Evolutionary conservation across 1,140 invertebrate genomes (phyloP), one percentile per base, ranked within the genome.

Genomic region (Psilanteris sp.): DNA sequence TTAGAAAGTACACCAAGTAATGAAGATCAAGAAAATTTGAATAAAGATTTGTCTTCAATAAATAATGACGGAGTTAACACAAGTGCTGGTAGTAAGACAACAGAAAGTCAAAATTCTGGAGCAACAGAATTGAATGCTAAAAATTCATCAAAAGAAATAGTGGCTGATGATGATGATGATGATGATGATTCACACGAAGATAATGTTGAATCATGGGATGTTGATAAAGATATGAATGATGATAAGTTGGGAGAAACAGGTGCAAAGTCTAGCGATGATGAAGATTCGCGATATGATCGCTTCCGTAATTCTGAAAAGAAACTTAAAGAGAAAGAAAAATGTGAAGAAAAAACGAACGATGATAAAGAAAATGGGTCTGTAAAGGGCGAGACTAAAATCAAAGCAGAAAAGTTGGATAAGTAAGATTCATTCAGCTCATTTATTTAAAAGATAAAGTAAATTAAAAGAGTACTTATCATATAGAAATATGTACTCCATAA

Each of bases 181-280:
- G 91, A 89, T 36, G 91, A 93, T 78, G 83, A 86, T 8, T 81
- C 84, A 11, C 81, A 85, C 6, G 85, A 84, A 76, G 89, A 85
- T 2, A 90, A 86, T 62, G 89, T 90, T 68, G 92, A 93, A 64
- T 66, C 93, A 4, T 93, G 92, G 92, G 92, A 93, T 83, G 92
- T 93, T 4, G 93, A 94, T 77, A 94, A 94, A 81, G 92, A 94
- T 82, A 87, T 94, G 34, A 92, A 91, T 0, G 93, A 94, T 13
- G 82, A 93, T 90, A 22, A 75, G n/a, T 91, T 93, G 84, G 90
- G 91, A 13, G 92, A 92, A 57, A 88, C 89, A 0, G 87, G 90
- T 1, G 88, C 85, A 5, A 92, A 93, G 73, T 92, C 91, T 14
- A 93, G 92, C 74, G 92, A 93, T 76, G 91, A 92, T 73, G 92